phyloP scores from a whole-genome alignment of 2,888 invertebrate species.

The Chymomyza fuscimana region DNA sequence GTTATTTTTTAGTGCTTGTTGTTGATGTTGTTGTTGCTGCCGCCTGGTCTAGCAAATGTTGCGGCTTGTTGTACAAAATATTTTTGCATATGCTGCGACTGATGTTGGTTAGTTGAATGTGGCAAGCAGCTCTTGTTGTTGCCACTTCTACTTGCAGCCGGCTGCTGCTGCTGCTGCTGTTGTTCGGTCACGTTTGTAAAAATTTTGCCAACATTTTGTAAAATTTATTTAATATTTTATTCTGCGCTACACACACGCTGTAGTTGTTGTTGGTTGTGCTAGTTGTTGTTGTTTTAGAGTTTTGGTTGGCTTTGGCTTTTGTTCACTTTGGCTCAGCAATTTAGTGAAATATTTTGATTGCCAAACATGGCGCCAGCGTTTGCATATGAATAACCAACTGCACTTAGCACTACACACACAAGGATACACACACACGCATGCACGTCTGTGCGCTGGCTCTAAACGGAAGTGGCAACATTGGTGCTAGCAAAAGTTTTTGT shows the following conservation, averaged over 20 bases:
- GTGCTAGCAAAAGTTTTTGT: slow-evolving; percentile 75
- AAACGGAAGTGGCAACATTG: slow-evolving; percentile 75
- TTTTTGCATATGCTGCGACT: slow-evolving; percentile 8
- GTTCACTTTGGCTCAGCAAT: slow-evolving; percentile 62
- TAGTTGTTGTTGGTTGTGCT: slow-evolving; percentile 29
- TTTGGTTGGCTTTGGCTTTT: slow-evolving; percentile 35
- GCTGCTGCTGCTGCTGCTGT: background rate
- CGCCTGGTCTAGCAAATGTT: slow-evolving; percentile 4
- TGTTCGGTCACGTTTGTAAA: slow-evolving; percentile 67
- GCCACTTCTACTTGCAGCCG: background rate
- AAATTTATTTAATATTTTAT: slow-evolving; percentile 68
- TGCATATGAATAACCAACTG: slow-evolving; percentile 75
- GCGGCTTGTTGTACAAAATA: slow-evolving; percentile 4
- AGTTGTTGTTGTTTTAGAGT: slow-evolving; percentile 15
- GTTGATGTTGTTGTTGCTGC: background rate
- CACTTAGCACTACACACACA: slow-evolving; percentile 59
- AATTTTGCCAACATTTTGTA: slow-evolving; percentile 41
- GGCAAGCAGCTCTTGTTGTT: slow-evolving; percentile 11
- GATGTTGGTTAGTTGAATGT: slow-evolving; percentile 8
- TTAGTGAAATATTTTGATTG: slow-evolving; percentile 75
- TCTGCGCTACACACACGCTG: slow-evolving; percentile 42
- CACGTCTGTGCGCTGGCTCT: slow-evolving; percentile 29
- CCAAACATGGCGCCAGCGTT: slow-evolving; percentile 65
- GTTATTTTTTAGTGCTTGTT: slow-evolving; percentile 3
- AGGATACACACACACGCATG: slow-evolving; percentile 13